Conservation (phyloP, 2,888 invertebrate genomes). For the Drosophila anceps region DNA sequence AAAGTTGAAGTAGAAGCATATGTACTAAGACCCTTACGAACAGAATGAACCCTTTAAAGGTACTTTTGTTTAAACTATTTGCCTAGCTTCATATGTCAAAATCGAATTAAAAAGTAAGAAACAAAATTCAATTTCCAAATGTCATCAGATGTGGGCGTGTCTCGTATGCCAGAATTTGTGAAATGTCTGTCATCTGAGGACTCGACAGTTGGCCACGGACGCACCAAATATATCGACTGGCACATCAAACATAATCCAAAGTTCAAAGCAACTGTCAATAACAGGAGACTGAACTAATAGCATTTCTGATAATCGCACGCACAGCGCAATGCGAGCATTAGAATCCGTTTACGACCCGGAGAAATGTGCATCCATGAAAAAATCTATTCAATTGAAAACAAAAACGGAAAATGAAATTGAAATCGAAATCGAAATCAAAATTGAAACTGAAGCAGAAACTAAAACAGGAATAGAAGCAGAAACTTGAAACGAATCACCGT, state of each 20-base stretch:
- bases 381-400: slow-evolving; percentile 66
- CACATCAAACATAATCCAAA: slow-evolving; percentile 39
- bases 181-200: slow-evolving; percentile 25
- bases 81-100: not conserved
- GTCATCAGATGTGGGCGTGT: slow-evolving; percentile 22
- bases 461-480: slow-evolving; percentile 20
- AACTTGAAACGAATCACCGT: slow-evolving; percentile 44
- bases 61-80: not conserved
- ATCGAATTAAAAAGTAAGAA: not conserved
- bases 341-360: not conserved
- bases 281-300: slow-evolving; percentile 69
- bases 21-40: no score
- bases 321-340: slow-evolving; percentile 12
- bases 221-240: slow-evolving; percentile 29
- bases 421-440: slow-evolving; percentile 46
- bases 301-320: slow-evolving; percentile 65
- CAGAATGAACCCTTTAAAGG: no score
- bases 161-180: slow-evolving; percentile 2
- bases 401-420: slow-evolving; percentile 38
- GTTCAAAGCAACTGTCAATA: slow-evolving; percentile 68
- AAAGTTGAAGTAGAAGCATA: no score
- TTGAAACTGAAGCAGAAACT: slow-evolving; percentile 22
- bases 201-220: slow-evolving; percentile 6
- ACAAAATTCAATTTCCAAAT: slow-evolving; percentile 53
- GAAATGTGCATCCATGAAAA: slow-evolving; percentile 60